Evolutionary conservation across 2,113 vertebrate genomes (phyloP).

Genomic region (Vulpes ferrilata): DNA sequence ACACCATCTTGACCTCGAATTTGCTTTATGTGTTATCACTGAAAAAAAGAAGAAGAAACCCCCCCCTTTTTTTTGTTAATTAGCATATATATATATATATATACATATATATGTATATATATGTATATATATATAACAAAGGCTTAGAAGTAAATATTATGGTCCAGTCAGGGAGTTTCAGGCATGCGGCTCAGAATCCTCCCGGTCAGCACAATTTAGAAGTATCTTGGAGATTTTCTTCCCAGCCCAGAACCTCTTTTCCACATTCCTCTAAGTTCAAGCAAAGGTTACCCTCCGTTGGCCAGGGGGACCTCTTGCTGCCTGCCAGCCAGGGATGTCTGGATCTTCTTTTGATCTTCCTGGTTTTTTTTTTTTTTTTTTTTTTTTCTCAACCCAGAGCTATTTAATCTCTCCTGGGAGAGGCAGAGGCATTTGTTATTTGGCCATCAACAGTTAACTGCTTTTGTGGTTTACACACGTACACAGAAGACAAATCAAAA

Average conservation of each 20-base stretch:
- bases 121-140: neutral
- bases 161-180: neutral
- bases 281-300: slow-evolving; percentile 61
- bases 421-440: slow-evolving; percentile 54
- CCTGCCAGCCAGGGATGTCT: slow-evolving; percentile 42
- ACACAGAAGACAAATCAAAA: slow-evolving; percentile 40
- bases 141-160: neutral
- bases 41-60: neutral
- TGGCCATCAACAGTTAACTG: slow-evolving; percentile 50
- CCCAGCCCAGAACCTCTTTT: neutral
- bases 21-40: neutral
- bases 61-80: neutral
- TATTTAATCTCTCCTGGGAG: slow-evolving; percentile 62
- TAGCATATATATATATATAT: neutral
- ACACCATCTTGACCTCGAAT: neutral
- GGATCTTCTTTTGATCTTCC: slow-evolving; percentile 72
- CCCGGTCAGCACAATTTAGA: neutral
- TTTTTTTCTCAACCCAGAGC: neutral
- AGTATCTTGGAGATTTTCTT: slow-evolving; percentile 15
- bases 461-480: slow-evolving; percentile 35
- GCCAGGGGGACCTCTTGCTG: neutral
- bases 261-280: slow-evolving; percentile 62
- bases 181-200: slow-evolving; percentile 6
- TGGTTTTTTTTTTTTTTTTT: neutral
- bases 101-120: no score